Conservation (phyloP, 2,797 vertebrate species). For the Sitta carolinensis region DNA sequence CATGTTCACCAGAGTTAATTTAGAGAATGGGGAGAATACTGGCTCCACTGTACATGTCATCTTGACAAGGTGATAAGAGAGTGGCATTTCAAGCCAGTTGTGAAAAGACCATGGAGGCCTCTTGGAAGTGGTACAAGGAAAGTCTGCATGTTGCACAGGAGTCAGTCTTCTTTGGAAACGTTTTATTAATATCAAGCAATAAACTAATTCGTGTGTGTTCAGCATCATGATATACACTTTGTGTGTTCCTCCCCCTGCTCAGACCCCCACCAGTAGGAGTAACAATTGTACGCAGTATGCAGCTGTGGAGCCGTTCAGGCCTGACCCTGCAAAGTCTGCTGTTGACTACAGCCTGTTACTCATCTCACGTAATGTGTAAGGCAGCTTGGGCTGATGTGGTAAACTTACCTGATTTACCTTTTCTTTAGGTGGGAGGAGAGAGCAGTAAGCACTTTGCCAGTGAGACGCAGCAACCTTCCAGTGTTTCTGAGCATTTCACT, state of each 20-base stretch:
- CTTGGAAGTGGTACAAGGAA: slow-evolving; percentile 30
- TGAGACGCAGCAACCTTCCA: not conserved
- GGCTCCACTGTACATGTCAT: not conserved
- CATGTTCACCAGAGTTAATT: slow-evolving; percentile 10
- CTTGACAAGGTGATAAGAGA: slow-evolving; percentile 35
- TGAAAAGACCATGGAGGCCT: not conserved
- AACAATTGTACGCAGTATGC: not conserved
- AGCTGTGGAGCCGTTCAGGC: not conserved
- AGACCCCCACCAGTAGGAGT: not conserved
- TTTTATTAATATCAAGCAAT: slow-evolving; percentile 50
- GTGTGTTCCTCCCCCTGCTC: not conserved
- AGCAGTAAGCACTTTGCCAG: not conserved
- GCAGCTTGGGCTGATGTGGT: not conserved
- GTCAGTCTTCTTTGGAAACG: slow-evolving; percentile 57
- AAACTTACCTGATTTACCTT: not conserved
- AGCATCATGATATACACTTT: slow-evolving; percentile 22
- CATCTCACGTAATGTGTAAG: not conserved
- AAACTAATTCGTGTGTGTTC: slow-evolving; percentile 44
- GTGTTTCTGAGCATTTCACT: not conserved
- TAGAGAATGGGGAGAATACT: not conserved
- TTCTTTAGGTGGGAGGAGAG: not conserved
- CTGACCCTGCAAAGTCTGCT: not conserved
- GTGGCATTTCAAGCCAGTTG: not conserved
- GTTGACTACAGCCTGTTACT: not conserved
- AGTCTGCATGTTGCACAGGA: slow-evolving; percentile 22